Evolutionary conservation across 2,113 vertebrate species (phyloP), one percentile per base, ranked within the genome.

Genomic region (Corapipo altera): DNA sequence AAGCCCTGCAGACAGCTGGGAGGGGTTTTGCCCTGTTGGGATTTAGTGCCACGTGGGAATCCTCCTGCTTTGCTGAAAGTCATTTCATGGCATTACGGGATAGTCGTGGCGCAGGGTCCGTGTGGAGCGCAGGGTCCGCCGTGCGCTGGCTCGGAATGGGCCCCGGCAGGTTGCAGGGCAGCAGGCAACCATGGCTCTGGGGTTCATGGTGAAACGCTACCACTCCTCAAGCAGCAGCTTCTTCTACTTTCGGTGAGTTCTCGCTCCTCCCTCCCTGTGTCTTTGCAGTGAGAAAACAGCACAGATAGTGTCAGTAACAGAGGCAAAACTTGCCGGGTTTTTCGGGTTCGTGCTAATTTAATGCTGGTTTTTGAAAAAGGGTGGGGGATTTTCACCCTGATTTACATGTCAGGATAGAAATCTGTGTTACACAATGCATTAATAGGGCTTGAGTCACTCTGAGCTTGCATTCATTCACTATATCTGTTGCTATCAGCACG

Each of bases 31-130:
- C 94, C 91, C 91, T 95, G 77, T 59, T 95, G 94, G 97, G 97
- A 98, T 97, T 97, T 97, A 91, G 66, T 86, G 94, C 97, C 97
- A 97, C 94, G 95, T 97, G 97, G 97, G 97, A 96, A 94, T 97
- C 91, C 81, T 97, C 91, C 95, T 94, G 96, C 97, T 92, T 93
- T 88, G 85, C 96, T 92, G 75, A 78, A 95, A 97, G 96, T 96
- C 95, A 91, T 96, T 96, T 97, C 78, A 48, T 97, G 93, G 93
- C 89, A 95, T 97, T 97, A 95, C 72, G 62, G 93, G 93, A 33
- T 35, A 44, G 95, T 27, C 3, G 1, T 51, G 59, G 93, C 11
- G 33, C 55, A 6, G 55, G 52, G 30, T 32, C 52, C 11, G 52
- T 32, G 52, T 19, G 0, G 35, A 72, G 84, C 52, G 5, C 49